Evolutionary conservation across 2,797 vertebrate genomes (phyloP).

Genomic region (Parauchenoglanis punctatus): DNA sequence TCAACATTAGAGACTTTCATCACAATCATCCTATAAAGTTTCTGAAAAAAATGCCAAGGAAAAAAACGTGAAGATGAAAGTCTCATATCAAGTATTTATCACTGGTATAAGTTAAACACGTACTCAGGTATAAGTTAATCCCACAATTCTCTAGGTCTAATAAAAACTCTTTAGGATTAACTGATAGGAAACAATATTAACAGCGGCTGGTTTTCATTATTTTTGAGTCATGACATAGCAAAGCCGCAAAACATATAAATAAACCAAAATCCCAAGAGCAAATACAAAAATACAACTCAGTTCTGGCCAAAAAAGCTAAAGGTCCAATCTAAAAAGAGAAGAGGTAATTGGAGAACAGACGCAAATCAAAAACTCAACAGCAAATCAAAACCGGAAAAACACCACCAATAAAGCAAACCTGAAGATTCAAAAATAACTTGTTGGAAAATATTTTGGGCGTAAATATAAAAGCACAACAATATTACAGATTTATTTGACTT

Average conservation of each 20-base stretch:
- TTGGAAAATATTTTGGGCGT: neutral
- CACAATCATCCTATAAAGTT: neutral
- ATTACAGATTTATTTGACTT: neutral
- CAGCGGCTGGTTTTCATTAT: neutral
- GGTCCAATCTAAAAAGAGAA: neutral
- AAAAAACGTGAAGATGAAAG: neutral
- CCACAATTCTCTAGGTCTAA: neutral
- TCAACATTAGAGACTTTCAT: neutral
- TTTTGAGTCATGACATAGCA: neutral
- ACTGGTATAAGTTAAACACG: too few relatives aligned
- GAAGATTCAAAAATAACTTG: neutral
- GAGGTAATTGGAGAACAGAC: neutral
- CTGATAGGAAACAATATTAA: neutral
- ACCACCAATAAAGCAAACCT: neutral
- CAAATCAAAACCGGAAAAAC: neutral
- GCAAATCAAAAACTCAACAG: neutral
- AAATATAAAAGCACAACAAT: neutral
- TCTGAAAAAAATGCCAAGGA: neutral
- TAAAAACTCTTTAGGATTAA: neutral
- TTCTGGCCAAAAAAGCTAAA: neutral
- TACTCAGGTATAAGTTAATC: neutral
- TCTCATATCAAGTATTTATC: neutral
- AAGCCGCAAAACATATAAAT: neutral
- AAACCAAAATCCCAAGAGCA: neutral
- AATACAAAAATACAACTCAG: neutral